Conservation (phyloP, 2,113 vertebrate genomes). For the Aspiorhynchus laticeps region DNA sequence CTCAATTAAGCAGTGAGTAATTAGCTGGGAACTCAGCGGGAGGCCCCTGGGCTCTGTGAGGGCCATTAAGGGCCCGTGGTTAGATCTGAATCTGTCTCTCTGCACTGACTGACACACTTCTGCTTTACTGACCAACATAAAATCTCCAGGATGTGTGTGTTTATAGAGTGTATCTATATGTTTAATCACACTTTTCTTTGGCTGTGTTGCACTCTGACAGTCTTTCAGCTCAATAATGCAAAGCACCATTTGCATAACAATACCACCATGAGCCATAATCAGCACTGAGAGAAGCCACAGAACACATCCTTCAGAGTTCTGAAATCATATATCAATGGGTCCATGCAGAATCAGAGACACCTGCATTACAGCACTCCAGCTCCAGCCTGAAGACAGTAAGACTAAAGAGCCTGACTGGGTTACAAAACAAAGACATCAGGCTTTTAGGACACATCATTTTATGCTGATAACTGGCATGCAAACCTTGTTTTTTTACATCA, state of each 20-base stretch:
- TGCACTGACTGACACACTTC: background rate
- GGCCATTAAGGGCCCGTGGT: background rate
- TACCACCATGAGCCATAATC: slow-evolving; percentile 87
- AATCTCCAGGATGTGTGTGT: background rate
- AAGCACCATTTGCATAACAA: slow-evolving; percentile 88
- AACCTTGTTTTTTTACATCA: background rate
- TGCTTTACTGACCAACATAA: background rate
- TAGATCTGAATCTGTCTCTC: background rate
- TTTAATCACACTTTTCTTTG: slow-evolving; percentile 55
- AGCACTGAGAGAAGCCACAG: slow-evolving; percentile 74
- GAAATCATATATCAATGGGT: slow-evolving; percentile 84
- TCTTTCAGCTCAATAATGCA: slow-evolving; percentile 86
- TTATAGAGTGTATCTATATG: background rate
- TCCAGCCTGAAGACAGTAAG: background rate
- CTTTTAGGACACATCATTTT: background rate
- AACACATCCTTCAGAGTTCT: background rate
- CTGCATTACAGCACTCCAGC: slow-evolving; percentile 40
- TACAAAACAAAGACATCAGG: background rate
- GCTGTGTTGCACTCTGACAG: slow-evolving; percentile 74
- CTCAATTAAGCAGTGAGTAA: slow-evolving; percentile 69
- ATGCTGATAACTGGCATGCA: background rate
- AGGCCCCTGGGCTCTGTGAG: slow-evolving; percentile 8
- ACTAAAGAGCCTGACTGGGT: background rate
- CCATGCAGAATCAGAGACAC: slow-evolving; percentile 72
- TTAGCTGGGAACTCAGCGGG: slow-evolving; percentile 62